Percentiles rank a stretch among this genome's conserved stretches.
phyloP scores from a whole-genome alignment of 2,113 vertebrate genomes.

The Muntiacus reevesi region DNA sequence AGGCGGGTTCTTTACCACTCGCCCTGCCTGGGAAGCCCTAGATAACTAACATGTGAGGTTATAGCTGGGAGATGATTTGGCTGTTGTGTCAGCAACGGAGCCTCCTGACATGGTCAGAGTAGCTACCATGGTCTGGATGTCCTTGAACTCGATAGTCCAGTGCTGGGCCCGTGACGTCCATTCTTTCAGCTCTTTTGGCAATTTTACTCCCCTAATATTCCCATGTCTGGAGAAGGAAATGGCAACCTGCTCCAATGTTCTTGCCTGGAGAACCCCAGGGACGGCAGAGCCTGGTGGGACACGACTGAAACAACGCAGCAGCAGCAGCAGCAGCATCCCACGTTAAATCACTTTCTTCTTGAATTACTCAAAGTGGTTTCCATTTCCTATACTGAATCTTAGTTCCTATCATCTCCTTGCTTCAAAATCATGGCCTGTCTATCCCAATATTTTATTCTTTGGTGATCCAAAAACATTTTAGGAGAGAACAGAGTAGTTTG shows the following conservation, averaged over 20 bases:
- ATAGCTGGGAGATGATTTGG: background rate
- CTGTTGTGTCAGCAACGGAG: background rate
- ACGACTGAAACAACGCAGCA: no score
- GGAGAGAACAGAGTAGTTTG: background rate
- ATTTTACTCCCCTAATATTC: background rate
- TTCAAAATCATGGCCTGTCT: background rate
- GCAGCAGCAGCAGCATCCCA: background rate
- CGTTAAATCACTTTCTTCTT: background rate
- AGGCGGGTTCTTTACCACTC: background rate
- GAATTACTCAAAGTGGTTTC: background rate
- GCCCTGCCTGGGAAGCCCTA: fast-evolving
- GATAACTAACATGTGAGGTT: background rate
- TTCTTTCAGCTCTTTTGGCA: background rate
- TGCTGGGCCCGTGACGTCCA: background rate
- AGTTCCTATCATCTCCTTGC: background rate
- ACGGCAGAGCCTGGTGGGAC: no score
- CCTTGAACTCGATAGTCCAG: background rate
- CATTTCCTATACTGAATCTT: background rate
- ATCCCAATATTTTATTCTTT: background rate
- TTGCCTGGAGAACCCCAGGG: no score
- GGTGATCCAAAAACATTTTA: background rate
- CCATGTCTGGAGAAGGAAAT: background rate
- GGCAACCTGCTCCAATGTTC: no score
- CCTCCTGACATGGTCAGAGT: background rate
- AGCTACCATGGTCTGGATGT: no score